Conservation (phyloP, 2,888 invertebrate genomes). For the Eupithecia dodoneata region DNA sequence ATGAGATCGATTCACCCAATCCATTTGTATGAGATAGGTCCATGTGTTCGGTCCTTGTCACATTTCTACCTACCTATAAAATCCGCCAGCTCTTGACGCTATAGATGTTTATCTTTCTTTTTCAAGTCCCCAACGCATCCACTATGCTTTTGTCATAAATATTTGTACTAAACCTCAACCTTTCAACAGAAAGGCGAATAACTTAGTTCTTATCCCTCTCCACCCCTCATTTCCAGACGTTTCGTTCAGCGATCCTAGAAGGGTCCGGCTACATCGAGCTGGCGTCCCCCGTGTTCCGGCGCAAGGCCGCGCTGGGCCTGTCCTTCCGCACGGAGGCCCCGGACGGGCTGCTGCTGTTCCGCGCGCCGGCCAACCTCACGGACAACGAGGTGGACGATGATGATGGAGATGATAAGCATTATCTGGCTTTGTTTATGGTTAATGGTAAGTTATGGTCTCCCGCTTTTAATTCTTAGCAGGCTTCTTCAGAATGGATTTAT, state of each 20-base stretch:
- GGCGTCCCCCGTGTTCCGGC: constrained; percentile 87
- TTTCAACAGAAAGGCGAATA: too few species aligned
- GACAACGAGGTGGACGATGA: constrained; percentile 65
- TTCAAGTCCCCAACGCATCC: neutral
- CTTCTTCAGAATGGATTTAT: neutral
- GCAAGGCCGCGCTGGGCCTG: constrained; percentile 88
- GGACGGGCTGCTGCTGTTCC: constrained; percentile 88
- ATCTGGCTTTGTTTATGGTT: constrained; percentile 62
- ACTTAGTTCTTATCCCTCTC: neutral
- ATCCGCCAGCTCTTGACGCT: neutral
- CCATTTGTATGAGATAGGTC: too few species aligned
- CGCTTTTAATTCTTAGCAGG: neutral
- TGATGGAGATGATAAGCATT: constrained; percentile 66
- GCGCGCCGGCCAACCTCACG: constrained; percentile 76
- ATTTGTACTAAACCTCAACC: too few species aligned
- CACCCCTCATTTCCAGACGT: constrained; percentile 69
- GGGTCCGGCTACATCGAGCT: constrained; percentile 92
- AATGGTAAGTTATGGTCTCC: constrained; percentile 53
- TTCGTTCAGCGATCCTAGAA: constrained; percentile 89
- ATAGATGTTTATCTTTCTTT: neutral
- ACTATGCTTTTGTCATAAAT: neutral
- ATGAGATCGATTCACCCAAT: too few species aligned
- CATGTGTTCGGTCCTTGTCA: too few species aligned
- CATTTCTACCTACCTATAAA: too few species aligned
- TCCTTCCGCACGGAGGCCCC: constrained; percentile 89